Conservation (phyloP, 1,140 invertebrate genomes). For the Drosophila tani region DNA sequence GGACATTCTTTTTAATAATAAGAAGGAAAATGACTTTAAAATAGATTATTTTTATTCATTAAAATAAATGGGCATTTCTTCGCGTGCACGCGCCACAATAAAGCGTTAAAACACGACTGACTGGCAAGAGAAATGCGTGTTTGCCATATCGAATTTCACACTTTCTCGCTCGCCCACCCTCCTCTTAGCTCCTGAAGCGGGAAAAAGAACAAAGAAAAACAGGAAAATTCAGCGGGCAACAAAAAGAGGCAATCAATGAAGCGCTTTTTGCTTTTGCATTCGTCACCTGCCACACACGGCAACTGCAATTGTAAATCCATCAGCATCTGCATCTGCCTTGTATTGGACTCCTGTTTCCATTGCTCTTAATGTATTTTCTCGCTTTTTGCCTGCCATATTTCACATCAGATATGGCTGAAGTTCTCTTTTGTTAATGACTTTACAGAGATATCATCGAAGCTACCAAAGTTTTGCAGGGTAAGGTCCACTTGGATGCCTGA, state of each 20-base stretch:
- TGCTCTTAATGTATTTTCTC: constrained; percentile 30
- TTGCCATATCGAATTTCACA: constrained; percentile 70
- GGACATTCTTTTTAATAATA: no score
- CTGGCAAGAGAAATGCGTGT: constrained; percentile 39
- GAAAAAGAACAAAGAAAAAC: constrained; percentile 25
- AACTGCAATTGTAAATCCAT: constrained; percentile 31
- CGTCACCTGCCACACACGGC: constrained; percentile 21
- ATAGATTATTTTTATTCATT: not conserved
- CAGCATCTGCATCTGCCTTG: constrained; percentile 15
- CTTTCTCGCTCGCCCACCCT: constrained; percentile 24
- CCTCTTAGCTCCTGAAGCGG: not conserved
- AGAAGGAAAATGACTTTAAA: not conserved
- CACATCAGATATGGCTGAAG: constrained; percentile 10
- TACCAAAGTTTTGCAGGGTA: not conserved
- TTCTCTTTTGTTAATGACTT: constrained; percentile 15
- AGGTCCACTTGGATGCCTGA: not conserved
- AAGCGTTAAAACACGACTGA: constrained; percentile 40
- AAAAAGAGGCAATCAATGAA: constrained; percentile 46
- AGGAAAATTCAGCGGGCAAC: constrained; percentile 23
- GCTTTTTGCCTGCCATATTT: constrained; percentile 21
- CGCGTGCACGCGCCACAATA: constrained; percentile 9
- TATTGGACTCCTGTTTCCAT: constrained; percentile 22
- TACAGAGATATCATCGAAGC: constrained; percentile 4
- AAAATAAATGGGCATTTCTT: not conserved
- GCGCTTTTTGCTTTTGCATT: constrained; percentile 32